These are phyloP conservation scores for Synanthedon andrenaeformis DNA, from an alignment of 2,888 invertebrate genomes.

Conservation along the genomic window DNA sequence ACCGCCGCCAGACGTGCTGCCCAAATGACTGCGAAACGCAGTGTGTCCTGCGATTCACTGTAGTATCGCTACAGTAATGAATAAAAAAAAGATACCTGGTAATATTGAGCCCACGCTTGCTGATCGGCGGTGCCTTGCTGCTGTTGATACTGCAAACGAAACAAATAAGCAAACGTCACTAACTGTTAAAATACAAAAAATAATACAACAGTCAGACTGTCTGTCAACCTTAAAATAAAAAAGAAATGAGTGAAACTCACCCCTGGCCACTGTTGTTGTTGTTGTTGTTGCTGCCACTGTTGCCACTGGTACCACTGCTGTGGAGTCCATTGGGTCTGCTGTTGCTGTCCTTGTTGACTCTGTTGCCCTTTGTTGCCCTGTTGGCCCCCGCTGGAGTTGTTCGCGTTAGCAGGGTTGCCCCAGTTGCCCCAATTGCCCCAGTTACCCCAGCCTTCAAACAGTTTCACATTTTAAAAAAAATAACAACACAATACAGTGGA, in stretches of 20 bases:
- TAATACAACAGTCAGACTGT: too few species aligned
- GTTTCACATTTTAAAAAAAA: too few species aligned
- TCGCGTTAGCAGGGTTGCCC: conserved; percentile 19
- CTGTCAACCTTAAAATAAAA: too few species aligned
- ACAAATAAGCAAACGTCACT: background rate
- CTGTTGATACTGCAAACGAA: conserved; percentile 17
- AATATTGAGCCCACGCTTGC: conserved; percentile 62
- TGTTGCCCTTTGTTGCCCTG: conserved; percentile 6
- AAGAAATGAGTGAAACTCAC: conserved; percentile 13
- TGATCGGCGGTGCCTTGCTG: conserved; percentile 33
- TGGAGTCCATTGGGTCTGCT: conserved; percentile 34
- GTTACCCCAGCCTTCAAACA: conserved; percentile 32
- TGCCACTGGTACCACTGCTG: conserved; percentile 67
- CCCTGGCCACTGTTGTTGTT: conserved; percentile 44
- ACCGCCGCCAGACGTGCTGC: too few species aligned
- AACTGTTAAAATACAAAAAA: too few species aligned
- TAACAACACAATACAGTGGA: background rate
- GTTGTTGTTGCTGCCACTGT: conserved; percentile 61
- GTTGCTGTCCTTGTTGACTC: conserved; percentile 8
- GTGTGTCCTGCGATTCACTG: too few species aligned
- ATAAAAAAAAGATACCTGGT: conserved; percentile 37
- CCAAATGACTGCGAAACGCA: too few species aligned
- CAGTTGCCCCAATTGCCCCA: conserved; percentile 53
- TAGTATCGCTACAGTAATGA: too few species aligned
- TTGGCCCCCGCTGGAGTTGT: conserved; percentile 27